These are phyloP conservation scores for Diorhabda sublineata DNA, from an alignment of 1,140 invertebrate species.

Conservation along the genomic window DNA sequence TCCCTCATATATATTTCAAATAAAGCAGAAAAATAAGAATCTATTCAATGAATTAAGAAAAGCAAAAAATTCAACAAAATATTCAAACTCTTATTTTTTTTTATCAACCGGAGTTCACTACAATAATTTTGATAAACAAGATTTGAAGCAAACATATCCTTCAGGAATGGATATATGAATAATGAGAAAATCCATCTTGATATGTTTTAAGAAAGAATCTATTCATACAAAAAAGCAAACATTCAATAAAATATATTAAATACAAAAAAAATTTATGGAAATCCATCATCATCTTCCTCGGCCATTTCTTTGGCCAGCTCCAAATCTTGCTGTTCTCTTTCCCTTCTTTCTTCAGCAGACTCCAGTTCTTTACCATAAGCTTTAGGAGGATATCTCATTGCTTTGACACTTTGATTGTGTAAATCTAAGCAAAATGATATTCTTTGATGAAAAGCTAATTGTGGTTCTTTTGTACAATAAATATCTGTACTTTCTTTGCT, in stretches of 20 bases:
- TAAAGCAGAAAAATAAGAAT: too few relatives aligned
- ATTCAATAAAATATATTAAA: background rate
- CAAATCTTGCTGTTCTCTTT: constrained; percentile 94
- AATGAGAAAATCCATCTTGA: too few relatives aligned
- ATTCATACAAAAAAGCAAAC: background rate
- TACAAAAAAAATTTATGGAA: constrained; percentile 51
- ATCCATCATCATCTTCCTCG: constrained; percentile 95
- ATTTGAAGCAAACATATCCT: too few relatives aligned
- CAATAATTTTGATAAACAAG: too few relatives aligned
- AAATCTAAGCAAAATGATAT: constrained; percentile 97
- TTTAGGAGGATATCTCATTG: constrained; percentile 98
- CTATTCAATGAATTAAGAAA: too few relatives aligned
- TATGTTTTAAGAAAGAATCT: too few relatives aligned
- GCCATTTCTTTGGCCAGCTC: constrained; percentile 99
- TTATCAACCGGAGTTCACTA: too few relatives aligned
- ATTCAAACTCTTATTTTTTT: too few relatives aligned
- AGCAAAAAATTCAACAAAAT: too few relatives aligned
- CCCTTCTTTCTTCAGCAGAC: constrained; percentile 92
- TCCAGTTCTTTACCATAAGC: constrained; percentile 98
- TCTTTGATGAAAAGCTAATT: constrained; percentile 94
- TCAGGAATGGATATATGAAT: too few relatives aligned
- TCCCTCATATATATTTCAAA: too few relatives aligned
- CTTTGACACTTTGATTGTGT: constrained; percentile 97
- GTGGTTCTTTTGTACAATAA: constrained; percentile 95
- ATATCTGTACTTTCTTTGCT: constrained; percentile 96